A percentile compares a stretch with the other conserved stretches of the same genome.
These are phyloP conservation scores for Rhamphomyia laevipes DNA, from an alignment of 2,888 invertebrate genomes.

Conservation along the genomic window DNA sequence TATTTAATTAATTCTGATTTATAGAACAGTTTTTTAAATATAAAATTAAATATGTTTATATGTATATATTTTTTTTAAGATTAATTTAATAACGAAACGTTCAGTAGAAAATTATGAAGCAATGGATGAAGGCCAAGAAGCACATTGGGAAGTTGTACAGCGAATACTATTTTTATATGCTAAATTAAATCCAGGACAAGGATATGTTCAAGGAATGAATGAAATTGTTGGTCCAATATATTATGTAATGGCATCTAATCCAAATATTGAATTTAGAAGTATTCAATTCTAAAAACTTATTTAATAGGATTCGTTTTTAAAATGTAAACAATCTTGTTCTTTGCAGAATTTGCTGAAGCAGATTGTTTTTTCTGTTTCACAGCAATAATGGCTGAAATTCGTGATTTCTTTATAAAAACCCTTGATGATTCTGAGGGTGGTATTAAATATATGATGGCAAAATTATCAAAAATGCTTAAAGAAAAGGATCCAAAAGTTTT, in stretches of 20 bases:
- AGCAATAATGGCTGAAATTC: slow-evolving; percentile 92
- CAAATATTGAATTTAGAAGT: slow-evolving; percentile 69
- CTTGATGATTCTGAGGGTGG: slow-evolving; percentile 88
- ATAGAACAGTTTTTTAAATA: too few relatives aligned
- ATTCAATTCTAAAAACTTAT: slow-evolving; percentile 12
- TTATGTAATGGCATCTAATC: slow-evolving; percentile 89
- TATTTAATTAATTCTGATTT: background rate
- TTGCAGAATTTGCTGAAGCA: slow-evolving; percentile 88
- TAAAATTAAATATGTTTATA: too few relatives aligned
- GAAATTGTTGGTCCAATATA: slow-evolving; percentile 98
- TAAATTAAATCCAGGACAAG: slow-evolving; percentile 94
- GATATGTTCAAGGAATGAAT: slow-evolving; percentile 98
- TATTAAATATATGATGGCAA: slow-evolving; percentile 81
- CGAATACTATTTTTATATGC: slow-evolving; percentile 94
- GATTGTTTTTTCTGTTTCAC: slow-evolving; percentile 99
- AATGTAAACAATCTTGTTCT: slow-evolving; percentile 17
- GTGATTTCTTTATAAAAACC: slow-evolving; percentile 94
- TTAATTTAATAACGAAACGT: slow-evolving; percentile 60
- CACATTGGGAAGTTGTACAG: slow-evolving; percentile 98
- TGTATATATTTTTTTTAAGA: slow-evolving; percentile 32
- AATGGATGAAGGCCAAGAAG: slow-evolving; percentile 81
- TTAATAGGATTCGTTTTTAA: background rate
- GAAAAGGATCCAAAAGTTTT: slow-evolving; percentile 66
- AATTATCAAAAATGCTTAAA: slow-evolving; percentile 63
- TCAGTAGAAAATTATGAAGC: slow-evolving; percentile 73